Base-by-base conservation (phyloP, 2,888 invertebrate species). In the Hydriomena furcata region DNA sequence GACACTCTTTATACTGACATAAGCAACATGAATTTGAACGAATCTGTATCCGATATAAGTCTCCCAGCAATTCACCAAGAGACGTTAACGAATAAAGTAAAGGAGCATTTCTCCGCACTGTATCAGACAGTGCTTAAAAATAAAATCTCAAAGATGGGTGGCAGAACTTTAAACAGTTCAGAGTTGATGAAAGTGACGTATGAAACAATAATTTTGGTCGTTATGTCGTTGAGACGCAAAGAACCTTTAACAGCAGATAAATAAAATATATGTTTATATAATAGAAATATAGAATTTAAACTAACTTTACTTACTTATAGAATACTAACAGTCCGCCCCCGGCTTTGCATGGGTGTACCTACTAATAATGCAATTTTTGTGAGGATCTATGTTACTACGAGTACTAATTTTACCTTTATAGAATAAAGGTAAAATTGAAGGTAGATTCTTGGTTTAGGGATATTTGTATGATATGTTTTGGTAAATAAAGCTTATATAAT, bases 181-280 rank as follows among this genome's bases (percentile, higher is more conserved):
- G 52, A 52, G n/a, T 20, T 52, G 12, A 52, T 47, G 47, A 47
- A 47, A 28, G 47, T 47, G 11, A 52, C 52, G 1, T 52, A 52
- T 7, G 52, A 52, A 43, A 52, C 52, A 1, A 52, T 52, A 11
- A 48, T 52, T 7, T 35, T 31, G 6, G 30, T 48, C 2, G 35
- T 52, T n/a, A 38, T 47, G 52, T 47, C 47, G 4, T 21, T 52
- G 8, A 34, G 25, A 21, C 27, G 23, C 13, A 41, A 45, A 1
- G 35, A 28, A 8, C 20, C 40, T 35, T 30, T 11, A 5, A 13
- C 23, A 7, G 32, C 11, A 20, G 11, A 17, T 10, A 25, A 12
- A 10, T 32, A 25, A 38, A 8, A 20, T 6, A 20, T n/a, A n/a
- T n/a, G n/a, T n/a, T n/a, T n/a, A n/a, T n/a, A n/a, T n/a, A n/a